A percentile compares a stretch with the other conserved stretches of the same genome.
Conservation (phyloP, 2,797 vertebrate genomes). For the Gastrophryne carolinensis region DNA sequence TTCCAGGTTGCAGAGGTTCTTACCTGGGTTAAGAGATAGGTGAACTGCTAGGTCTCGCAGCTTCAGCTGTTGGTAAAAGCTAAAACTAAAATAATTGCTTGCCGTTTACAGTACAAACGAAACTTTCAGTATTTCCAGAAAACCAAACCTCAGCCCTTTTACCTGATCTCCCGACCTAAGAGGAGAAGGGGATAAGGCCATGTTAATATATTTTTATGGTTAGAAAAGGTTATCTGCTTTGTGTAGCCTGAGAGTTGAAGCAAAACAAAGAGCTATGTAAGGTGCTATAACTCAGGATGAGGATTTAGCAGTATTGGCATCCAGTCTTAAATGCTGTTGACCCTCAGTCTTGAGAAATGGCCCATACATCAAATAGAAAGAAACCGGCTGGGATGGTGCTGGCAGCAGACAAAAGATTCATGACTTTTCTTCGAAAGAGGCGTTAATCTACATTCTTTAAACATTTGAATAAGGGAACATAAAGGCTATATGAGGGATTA, state of each 20-base stretch:
- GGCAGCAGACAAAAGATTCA: background rate
- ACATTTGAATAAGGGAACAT: background rate
- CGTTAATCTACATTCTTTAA: background rate
- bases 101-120: too few species aligned
- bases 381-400: background rate
- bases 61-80: too few species aligned
- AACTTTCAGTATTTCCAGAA: too few species aligned
- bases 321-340: background rate
- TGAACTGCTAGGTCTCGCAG: too few species aligned
- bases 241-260: background rate
- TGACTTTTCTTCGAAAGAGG: background rate
- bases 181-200: too few species aligned
- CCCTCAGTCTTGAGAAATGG: background rate
- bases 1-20: too few species aligned
- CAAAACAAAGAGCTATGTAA: background rate
- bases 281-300: background rate
- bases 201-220: too few species aligned
- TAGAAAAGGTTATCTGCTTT: background rate
- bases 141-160: too few species aligned
- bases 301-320: background rate
- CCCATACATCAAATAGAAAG: background rate
- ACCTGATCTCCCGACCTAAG: too few species aligned
- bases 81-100: too few species aligned
- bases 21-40: too few species aligned
- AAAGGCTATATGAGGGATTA: too few species aligned